These are phyloP conservation scores for Stictocephala bisonia DNA, from an alignment of 2,888 invertebrate genomes.

Conservation along the genomic window DNA sequence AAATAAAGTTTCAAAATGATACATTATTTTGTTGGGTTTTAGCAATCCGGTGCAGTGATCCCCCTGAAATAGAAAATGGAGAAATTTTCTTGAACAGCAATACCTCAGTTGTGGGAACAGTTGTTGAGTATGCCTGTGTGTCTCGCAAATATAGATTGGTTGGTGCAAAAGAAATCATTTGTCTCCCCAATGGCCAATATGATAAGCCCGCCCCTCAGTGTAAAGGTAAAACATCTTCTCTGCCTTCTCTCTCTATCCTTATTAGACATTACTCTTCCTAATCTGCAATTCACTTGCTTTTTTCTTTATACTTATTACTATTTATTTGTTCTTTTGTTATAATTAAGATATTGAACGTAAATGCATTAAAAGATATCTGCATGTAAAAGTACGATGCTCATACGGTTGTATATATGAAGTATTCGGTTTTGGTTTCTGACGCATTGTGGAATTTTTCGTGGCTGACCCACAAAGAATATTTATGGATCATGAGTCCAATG, in stretches of 20 bases:
- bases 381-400: too few species aligned
- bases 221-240: constrained; percentile 65
- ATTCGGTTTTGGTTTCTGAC: too few species aligned
- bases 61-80: constrained; percentile 75
- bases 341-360: not conserved
- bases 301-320: not conserved
- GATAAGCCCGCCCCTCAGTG: constrained; percentile 82
- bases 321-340: not conserved
- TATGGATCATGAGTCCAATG: too few species aligned
- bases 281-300: not conserved
- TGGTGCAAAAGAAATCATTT: constrained; percentile 76
- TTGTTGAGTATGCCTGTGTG: constrained; percentile 80
- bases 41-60: constrained; percentile 80
- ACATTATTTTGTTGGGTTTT: constrained; percentile 55
- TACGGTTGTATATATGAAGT: too few species aligned
- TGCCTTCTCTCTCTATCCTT: not conserved
- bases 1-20: too few species aligned
- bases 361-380: too few species aligned
- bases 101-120: constrained; percentile 73
- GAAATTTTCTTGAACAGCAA: constrained; percentile 69
- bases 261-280: not conserved
- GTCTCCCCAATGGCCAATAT: constrained; percentile 82
- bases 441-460: too few species aligned
- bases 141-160: constrained; percentile 73
- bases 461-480: too few species aligned